A percentile compares a stretch with the other conserved stretches of the same genome.
Evolutionary conservation across 2,113 vertebrate genomes (phyloP).

Genomic region (Etia nguti): DNA sequence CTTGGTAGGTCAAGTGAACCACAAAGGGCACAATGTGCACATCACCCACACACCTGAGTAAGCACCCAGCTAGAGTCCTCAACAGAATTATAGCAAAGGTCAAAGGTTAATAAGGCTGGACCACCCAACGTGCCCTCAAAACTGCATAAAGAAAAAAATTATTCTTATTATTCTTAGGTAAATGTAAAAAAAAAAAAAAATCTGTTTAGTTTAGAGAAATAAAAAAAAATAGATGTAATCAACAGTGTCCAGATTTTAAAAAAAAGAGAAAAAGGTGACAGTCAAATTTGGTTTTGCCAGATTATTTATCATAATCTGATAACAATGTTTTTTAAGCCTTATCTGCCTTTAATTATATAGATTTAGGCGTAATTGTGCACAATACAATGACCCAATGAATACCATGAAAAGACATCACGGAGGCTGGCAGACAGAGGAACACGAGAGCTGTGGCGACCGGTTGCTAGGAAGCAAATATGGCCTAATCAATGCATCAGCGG

Average conservation of each 20-base stretch:
- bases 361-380: constrained; percentile 61
- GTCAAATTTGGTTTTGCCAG: constrained; percentile 24
- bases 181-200: neutral
- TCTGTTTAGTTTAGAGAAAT: neutral
- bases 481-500: constrained; percentile 62
- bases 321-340: constrained; percentile 50
- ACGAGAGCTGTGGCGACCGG: constrained; percentile 26
- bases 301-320: constrained; percentile 56
- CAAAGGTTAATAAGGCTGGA: constrained; percentile 57
- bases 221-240: neutral
- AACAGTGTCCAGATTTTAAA: neutral
- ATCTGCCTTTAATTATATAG: constrained; percentile 69
- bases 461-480: constrained; percentile 75
- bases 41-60: constrained; percentile 33
- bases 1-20: constrained; percentile 14
- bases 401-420: constrained; percentile 55
- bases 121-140: constrained; percentile 52
- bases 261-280: neutral
- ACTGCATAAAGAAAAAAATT: neutral
- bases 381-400: constrained; percentile 59
- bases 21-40: neutral
- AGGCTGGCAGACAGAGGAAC: constrained; percentile 41
- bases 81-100: constrained; percentile 24
- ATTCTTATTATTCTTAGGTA: neutral
- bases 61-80: neutral